A percentile compares a stretch with the other conserved stretches of the same genome.
These are phyloP conservation scores for Petrocephalus zakoni DNA, from an alignment of 2,113 vertebrate species.

Conservation along the genomic window DNA sequence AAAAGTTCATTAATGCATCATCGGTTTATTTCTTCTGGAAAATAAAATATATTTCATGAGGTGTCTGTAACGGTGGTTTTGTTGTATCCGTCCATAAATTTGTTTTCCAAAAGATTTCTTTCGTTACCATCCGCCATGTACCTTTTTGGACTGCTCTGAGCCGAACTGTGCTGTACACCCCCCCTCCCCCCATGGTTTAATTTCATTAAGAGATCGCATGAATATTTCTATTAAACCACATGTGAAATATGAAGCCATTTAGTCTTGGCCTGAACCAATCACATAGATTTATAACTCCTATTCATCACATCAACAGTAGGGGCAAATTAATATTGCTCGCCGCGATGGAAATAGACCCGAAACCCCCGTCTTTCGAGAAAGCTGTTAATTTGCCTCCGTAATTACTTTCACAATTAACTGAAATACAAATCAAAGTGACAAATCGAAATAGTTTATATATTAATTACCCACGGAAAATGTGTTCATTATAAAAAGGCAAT, in stretches of 20 bases:
- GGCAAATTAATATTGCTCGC: conserved; percentile 90
- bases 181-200: conserved; percentile 77
- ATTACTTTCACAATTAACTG: conserved; percentile 99
- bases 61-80: background rate
- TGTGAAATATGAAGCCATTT: conserved; percentile 99
- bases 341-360: conserved; percentile 80
- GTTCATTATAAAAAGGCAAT: conserved; percentile 95
- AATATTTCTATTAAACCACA: conserved; percentile 99
- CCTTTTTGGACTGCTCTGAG: background rate
- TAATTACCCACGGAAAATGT: conserved; percentile 90
- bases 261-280: conserved; percentile 95
- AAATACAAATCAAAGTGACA: conserved; percentile 99
- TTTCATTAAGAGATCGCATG: conserved; percentile 97
- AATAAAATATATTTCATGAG: background rate
- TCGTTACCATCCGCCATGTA: background rate
- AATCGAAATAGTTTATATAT: conserved; percentile 95
- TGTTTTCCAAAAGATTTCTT: background rate
- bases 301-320: conserved; percentile 93
- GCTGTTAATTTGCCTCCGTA: conserved; percentile 92
- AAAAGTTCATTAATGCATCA: background rate
- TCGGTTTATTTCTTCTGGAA: too few relatives aligned
- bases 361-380: conserved; percentile 86
- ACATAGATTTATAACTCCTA: conserved; percentile 94
- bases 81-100: background rate
- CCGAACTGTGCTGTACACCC: conserved; percentile 38